These are phyloP conservation scores for Isurus oxyrinchus DNA, from an alignment of 2,113 vertebrate genomes.

Conservation along the genomic window DNA sequence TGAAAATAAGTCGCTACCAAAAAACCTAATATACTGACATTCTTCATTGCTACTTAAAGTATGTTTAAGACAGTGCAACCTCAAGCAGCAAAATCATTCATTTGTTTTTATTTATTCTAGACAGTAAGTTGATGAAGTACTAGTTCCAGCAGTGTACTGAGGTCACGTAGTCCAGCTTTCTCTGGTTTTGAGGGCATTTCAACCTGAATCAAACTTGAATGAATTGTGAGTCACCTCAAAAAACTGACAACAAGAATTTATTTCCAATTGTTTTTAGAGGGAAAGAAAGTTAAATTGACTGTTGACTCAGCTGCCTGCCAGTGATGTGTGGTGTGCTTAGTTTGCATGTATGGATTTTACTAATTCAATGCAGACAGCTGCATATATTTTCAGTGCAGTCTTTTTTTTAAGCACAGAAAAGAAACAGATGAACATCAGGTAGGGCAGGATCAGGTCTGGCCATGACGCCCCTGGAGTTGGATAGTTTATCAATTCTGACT, in stretches of 20 bases:
- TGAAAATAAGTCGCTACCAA: not conserved
- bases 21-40: not conserved
- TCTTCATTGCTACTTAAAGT: not conserved
- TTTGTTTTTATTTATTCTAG: not conserved
- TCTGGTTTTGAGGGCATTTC: not conserved
- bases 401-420: not conserved
- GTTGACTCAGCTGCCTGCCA: constrained; percentile 9
- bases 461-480: not conserved
- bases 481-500: not conserved
- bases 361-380: constrained; percentile 1
- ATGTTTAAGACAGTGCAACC: not conserved
- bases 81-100: not conserved
- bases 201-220: constrained; percentile 3
- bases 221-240: not conserved
- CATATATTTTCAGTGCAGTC: not conserved
- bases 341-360: constrained; percentile 27
- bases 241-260: not conserved
- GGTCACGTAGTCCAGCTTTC: not conserved
- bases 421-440: not conserved
- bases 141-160: not conserved
- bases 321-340: not conserved
- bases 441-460: not conserved
- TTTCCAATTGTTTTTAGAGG: constrained; percentile 12
- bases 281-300: not conserved
- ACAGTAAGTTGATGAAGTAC: not conserved